Conservation (phyloP, 2,113 vertebrate species). For the Ivindomyrus marchei region DNA sequence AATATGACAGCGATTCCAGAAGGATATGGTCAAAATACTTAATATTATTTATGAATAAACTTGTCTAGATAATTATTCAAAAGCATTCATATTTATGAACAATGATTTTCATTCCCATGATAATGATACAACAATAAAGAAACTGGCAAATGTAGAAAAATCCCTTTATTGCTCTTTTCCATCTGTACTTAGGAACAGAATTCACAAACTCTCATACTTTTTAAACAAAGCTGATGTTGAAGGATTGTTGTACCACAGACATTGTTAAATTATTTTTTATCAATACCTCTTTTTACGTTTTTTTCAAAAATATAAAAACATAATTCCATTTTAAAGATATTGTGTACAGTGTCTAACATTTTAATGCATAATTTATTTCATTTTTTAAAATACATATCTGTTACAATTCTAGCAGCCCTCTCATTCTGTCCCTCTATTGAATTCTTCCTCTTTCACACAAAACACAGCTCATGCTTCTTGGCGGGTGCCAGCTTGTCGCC, state of each 20-base stretch:
- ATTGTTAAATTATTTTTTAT: conserved; percentile 62
- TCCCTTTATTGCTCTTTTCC: conserved; percentile 56
- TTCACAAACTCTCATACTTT: conserved; percentile 62
- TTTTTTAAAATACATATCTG: conserved; percentile 57
- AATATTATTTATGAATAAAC: not conserved
- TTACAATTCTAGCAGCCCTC: conserved; percentile 46
- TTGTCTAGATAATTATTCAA: not conserved
- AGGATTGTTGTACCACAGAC: conserved; percentile 54
- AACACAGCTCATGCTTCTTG: not conserved
- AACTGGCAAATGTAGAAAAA: conserved; percentile 43
- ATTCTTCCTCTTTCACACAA: not conserved
- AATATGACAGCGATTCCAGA: not conserved
- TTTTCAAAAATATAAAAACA: conserved; percentile 70
- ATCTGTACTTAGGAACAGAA: conserved; percentile 57
- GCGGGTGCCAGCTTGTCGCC: not conserved
- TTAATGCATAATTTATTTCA: conserved; percentile 20
- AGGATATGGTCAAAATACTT: not conserved
- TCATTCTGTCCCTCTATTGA: conserved; percentile 42
- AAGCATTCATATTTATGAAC: not conserved
- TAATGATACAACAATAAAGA: conserved; percentile 18
- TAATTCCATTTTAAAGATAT: conserved; percentile 65
- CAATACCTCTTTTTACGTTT: conserved; percentile 47
- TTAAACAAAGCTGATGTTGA: conserved; percentile 55
- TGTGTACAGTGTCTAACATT: conserved; percentile 60
- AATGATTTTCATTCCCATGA: not conserved